phyloP scores from a whole-genome alignment of 2,797 vertebrate genomes.

The Geotria australis region DNA sequence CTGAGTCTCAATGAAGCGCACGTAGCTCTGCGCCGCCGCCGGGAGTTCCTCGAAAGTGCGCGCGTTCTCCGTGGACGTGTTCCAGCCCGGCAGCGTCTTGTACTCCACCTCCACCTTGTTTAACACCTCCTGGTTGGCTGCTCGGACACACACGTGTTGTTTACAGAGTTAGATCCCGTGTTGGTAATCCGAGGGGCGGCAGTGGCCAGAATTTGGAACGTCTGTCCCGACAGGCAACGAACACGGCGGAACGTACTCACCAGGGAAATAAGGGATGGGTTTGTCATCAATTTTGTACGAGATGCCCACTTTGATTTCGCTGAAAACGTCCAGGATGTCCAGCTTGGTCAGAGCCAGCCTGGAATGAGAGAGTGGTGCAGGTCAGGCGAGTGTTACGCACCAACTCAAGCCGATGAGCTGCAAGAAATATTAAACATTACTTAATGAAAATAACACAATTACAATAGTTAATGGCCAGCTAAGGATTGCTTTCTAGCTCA shows the following conservation, averaged over 20 bases:
- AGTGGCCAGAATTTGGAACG: background rate
- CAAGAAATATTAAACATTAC: no score
- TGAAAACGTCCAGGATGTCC: slow-evolving; percentile 66
- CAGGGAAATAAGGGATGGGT: slow-evolving; percentile 84
- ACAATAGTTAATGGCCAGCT: no score
- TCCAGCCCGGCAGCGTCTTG: slow-evolving; percentile 67
- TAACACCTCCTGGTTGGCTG: slow-evolving; percentile 84
- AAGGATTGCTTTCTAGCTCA: no score
- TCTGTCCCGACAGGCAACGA: background rate
- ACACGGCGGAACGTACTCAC: slow-evolving; percentile 14
- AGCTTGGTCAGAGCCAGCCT: slow-evolving; percentile 89
- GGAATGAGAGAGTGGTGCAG: slow-evolving; percentile 1
- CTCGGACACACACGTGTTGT: slow-evolving; percentile 4
- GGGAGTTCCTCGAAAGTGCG: slow-evolving; percentile 61
- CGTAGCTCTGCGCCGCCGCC: slow-evolving; percentile 63
- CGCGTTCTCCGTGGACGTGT: slow-evolving; percentile 42
- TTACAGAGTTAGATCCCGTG: no score
- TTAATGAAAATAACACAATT: no score
- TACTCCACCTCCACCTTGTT: slow-evolving; percentile 75
- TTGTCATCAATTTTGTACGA: slow-evolving; percentile 52
- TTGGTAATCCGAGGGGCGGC: background rate
- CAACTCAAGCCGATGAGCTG: no score
- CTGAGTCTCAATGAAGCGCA: slow-evolving; percentile 46
- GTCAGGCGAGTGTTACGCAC: no score
- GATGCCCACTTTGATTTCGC: slow-evolving; percentile 68